Base-by-base conservation (phyloP, 2,113 vertebrate genomes). In the Nansenia antarctica region DNA sequence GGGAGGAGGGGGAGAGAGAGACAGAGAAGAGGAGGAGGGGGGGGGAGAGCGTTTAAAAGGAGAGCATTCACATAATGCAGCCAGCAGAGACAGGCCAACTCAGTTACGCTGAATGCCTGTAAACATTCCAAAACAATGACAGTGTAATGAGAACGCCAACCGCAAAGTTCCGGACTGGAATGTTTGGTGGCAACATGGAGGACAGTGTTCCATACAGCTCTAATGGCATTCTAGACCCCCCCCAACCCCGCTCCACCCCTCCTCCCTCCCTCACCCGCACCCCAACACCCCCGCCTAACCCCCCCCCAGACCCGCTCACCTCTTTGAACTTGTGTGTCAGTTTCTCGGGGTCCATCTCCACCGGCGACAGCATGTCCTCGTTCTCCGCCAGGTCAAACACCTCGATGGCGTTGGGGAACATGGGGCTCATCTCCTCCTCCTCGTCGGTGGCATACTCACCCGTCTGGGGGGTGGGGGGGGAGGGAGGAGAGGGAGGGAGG, bases 281-380 rank as follows among this genome's bases (percentile, higher is more conserved):
- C 2, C 62, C 4, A 12, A 18, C 62, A 49, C 26, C 11, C 35
- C 15, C 39, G 26, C 47, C 26, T 4, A 22, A 62, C 24, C 30
- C 11, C 15, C 39, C 3, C 20, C 34, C 3, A 15, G 11, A 58
- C 30, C 8, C 34, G 11, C 67, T 63, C 66, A 97, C 97, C 96
- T 98, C 97, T 83, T 99, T 98, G 85, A 96, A 99, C 80, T 98
- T 98, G 88, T 98, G 97, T 82, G 95, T 92, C 74, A 98, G 92
- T 85, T 97, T 97, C 77, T 98, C 96, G 0, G 96, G 96, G 86
- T 99, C 97, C 93, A 98, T 94, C 89, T 98, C 96, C 73, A 95
- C 93, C 0, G 97, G 96, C 30, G 95, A 98, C 70, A 98, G 83
- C 11, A 92, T 73, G 68, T 97, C 96, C 87, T 96, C 96, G 0